Evolutionary conservation across 2,797 vertebrate genomes (phyloP), one percentile per base, ranked within the genome.

Genomic region (Aulostomus chinensis): DNA sequence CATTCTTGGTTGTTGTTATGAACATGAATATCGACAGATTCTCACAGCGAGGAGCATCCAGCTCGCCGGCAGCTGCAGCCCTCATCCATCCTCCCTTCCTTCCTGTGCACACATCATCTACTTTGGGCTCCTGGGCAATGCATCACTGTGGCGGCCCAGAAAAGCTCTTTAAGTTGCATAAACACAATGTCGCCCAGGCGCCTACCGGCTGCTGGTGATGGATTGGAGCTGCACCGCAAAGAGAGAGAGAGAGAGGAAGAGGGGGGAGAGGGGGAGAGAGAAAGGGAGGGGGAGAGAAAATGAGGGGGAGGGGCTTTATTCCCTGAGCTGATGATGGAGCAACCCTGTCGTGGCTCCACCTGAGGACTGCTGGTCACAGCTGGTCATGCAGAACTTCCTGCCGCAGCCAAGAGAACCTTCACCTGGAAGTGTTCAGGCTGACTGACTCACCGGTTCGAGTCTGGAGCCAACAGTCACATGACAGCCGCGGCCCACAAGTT

Each of bases 141-240:
- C 58, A 86, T 88, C 86, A 86, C 68, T 21, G 63, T 63, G 55
- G 68, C 67, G 36, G 29, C 49, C 57, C 38, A 73, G 68, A 77
- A 68, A 75, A 78, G 58, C 76, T 81, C 83, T 79, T 83, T 76
- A 76, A 79, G 78, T 70, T 85, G 80, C 80, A 78, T 78, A 81
- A 88, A 86, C 84, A 84, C 68, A 66, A 34, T 48, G 76, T 80
- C 57, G 53, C 60, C 53, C 18, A 4, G 60, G 58, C 64, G n/a
- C 48, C 73, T 62, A 38, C 25, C 5, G 49, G 46, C 59, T 58
- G 54, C 67, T 1, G 18, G 51, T 86, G 86, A 86, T 86, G 68
- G 77, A 86, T 86, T 81, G 55, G 42, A 62, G 38, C 68, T 66
- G 18, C 78, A 78, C 68, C 3, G 40, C 9, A 29, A 25, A 40